A percentile compares a stretch with the other conserved stretches of the same genome.
Evolutionary conservation across 2,888 invertebrate species (phyloP).

Genomic region (Torymus tubicola): DNA sequence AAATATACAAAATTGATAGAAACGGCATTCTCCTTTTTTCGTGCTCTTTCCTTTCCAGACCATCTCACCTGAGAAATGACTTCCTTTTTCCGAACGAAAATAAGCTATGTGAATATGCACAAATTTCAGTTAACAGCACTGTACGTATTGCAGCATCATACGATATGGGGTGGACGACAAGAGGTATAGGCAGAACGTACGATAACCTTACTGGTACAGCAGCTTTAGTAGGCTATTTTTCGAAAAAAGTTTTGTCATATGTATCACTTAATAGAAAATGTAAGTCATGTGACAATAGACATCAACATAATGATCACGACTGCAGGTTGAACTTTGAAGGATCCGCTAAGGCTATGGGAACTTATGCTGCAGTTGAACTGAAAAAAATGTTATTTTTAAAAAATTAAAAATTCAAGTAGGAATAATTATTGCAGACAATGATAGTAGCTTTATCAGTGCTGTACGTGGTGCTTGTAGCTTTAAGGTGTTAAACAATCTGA

Average conservation of each 20-base stretch:
- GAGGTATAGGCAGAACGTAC: slow-evolving; percentile 11
- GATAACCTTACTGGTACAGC: slow-evolving; percentile 8
- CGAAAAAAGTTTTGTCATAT: neutral
- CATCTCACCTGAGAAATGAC: too few species aligned
- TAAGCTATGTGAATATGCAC: too few species aligned
- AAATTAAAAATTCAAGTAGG: neutral
- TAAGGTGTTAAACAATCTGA: neutral
- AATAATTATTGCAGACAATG: neutral
- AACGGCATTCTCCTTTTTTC: too few species aligned
- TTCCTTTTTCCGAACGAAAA: too few species aligned
- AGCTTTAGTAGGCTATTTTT: neutral
- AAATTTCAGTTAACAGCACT: too few species aligned
- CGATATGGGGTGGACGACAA: neutral
- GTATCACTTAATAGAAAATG: slow-evolving; percentile 1
- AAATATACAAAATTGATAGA: too few species aligned
- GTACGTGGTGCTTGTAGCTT: neutral
- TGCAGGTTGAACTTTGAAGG: neutral
- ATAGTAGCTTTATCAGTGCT: neutral
- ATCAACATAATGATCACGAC: neutral
- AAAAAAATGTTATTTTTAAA: neutral
- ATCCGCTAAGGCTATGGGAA: neutral
- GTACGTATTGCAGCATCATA: neutral
- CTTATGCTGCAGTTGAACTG: neutral
- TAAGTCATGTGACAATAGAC: neutral
- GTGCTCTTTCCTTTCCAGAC: too few species aligned